These are phyloP conservation scores for Sebastes taczanowskii DNA, from an alignment of 2,797 vertebrate genomes.

Conservation along the genomic window DNA sequence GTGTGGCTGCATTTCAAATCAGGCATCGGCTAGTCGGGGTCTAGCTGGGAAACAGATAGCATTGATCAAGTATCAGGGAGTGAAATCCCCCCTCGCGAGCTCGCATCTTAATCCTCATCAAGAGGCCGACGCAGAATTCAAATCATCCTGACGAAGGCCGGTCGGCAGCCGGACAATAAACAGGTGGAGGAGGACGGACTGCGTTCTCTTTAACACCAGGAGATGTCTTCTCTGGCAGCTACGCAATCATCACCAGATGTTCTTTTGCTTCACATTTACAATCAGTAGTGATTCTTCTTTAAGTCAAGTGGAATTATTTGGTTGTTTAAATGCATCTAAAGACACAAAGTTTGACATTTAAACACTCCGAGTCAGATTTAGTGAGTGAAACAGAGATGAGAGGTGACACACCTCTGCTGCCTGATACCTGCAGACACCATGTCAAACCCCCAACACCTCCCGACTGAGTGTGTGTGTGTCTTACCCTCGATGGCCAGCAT, in stretches of 20 bases:
- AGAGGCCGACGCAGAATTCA: constrained; percentile 58
- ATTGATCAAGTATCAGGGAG: constrained; percentile 77
- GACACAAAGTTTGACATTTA: background rate
- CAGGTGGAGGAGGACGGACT: background rate
- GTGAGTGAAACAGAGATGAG: background rate
- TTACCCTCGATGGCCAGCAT: constrained; percentile 99
- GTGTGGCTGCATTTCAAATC: constrained; percentile 66
- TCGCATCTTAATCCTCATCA: constrained; percentile 76
- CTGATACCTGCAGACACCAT: background rate
- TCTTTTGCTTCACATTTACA: background rate
- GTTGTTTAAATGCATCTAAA: background rate
- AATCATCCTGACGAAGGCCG: constrained; percentile 51
- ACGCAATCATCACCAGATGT: background rate
- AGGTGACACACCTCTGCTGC: background rate
- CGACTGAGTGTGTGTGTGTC: constrained; percentile 35
- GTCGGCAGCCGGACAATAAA: constrained; percentile 7
- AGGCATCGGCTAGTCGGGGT: constrained; percentile 54
- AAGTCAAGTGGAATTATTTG: background rate
- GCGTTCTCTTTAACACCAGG: background rate
- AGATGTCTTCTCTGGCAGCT: background rate
- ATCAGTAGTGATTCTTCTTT: background rate
- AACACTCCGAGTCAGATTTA: background rate
- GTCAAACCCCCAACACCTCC: too few species aligned
- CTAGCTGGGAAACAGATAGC: constrained; percentile 72
- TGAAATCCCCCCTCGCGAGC: constrained; percentile 59